phyloP scores from a whole-genome alignment of 2,888 invertebrate species.

The Gasteruption jaculator region DNA sequence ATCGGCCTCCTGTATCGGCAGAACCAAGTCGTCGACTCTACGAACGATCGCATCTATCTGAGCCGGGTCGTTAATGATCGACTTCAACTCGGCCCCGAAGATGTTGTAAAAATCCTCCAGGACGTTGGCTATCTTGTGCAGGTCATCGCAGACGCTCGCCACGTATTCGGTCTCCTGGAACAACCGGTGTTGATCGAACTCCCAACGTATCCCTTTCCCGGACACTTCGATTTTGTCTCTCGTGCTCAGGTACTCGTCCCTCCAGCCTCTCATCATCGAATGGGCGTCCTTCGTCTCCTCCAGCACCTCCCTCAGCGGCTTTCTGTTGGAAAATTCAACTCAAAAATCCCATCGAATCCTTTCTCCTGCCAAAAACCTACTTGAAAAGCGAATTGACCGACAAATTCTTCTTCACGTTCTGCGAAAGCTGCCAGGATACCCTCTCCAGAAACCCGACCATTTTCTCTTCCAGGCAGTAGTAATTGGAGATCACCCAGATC shows the following conservation, averaged over 20 bases:
- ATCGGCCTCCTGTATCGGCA: conserved; percentile 68
- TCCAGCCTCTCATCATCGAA: conserved; percentile 71
- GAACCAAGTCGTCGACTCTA: conserved; percentile 71
- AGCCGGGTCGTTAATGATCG: conserved; percentile 81
- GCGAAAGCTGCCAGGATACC: conserved; percentile 77
- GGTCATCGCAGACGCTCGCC: conserved; percentile 69
- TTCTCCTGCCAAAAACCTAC: conserved; percentile 54
- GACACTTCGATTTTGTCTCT: conserved; percentile 81
- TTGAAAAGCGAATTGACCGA: conserved; percentile 71
- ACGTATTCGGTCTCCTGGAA: conserved; percentile 86
- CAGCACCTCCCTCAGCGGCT: conserved; percentile 56
- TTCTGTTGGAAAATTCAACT: conserved; percentile 39
- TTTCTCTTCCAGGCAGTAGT: conserved; percentile 78
- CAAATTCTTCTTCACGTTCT: conserved; percentile 70
- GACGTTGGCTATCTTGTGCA: conserved; percentile 74
- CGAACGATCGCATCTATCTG: conserved; percentile 81
- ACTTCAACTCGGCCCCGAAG: conserved; percentile 81
- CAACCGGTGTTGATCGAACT: conserved; percentile 78
- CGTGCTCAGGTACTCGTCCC: conserved; percentile 69
- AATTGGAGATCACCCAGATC: conserved; percentile 87
- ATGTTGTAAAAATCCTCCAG: conserved; percentile 85
- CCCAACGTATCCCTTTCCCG: conserved; percentile 85
- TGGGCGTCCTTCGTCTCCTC: conserved; percentile 59
- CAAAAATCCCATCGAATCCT: too few species aligned
- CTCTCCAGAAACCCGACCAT: conserved; percentile 81